Evolutionary conservation across 2,113 vertebrate species (phyloP), one percentile per base, ranked within the genome.

Genomic region (Propithecus coquereli): DNA sequence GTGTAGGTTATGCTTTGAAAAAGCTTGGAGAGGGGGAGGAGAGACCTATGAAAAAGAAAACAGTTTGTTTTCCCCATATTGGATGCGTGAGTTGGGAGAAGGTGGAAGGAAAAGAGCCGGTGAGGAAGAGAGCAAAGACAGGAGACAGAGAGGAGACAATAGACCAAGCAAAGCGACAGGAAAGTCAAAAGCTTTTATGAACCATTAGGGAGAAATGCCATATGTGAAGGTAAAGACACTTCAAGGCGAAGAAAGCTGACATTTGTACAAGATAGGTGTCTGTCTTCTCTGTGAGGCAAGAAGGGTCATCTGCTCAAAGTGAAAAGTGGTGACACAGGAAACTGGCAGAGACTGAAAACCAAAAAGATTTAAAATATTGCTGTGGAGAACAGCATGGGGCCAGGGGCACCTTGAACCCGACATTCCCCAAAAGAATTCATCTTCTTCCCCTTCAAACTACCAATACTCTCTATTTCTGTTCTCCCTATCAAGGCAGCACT

Each of bases 271-370:
- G 86, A 83, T 45, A n/a, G 40, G 50, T 59, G 20, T 52, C 92
- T 87, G 40, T 61, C 54, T 90, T 81, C 70, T 83, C 79, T 74
- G 83, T 22, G 50, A 91, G 71, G 32, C 16, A 18, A 90, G 74
- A 87, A 92, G 59, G 52, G 40, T 66, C 59, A 37, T 68, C 40
- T 47, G 34, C 54, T 88, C 5, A n/a, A 70, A 92, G 71, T 65
- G 76, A 87, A 94, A 91, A 54, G 34, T 84, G 54, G n/a, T 79
- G 57, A 96, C 52, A 45, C 20, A 82, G 86, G 40, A 95, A 54
- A 74, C 22, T 22, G 70, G 17, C 23, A 25, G n/a, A 71, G 65
- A 80, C 54, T 32, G 82, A 80, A 32, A 80, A 45, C 20, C 54
- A 47, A 52, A 91, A 32, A 66, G 27, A 87, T 50, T 77, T n/a